Evolutionary conservation across 2,888 invertebrate species (phyloP).

Genomic region (Campoletis raptor): DNA sequence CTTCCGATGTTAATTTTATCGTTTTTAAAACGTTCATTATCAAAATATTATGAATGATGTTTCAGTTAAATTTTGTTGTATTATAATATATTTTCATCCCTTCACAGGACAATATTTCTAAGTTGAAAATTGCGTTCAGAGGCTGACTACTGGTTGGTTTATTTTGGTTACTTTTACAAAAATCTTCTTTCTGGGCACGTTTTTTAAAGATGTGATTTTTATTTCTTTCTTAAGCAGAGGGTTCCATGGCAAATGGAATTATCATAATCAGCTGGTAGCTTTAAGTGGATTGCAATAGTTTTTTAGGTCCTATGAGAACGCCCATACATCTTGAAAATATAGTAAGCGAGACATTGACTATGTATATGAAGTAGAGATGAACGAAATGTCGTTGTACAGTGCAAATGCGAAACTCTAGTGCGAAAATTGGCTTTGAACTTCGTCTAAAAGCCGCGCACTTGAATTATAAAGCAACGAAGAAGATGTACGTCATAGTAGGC

Average conservation of each 20-base stretch:
- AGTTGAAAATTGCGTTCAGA: no score
- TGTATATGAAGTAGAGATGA: conserved; percentile 18
- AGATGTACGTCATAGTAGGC: conserved; percentile 32
- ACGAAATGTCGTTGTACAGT: conserved; percentile 2
- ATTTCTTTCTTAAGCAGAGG: no score
- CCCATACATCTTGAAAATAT: not conserved
- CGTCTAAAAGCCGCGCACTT: conserved; percentile 52
- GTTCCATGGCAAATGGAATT: not conserved
- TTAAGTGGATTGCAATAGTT: not conserved
- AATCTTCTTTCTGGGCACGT: no score
- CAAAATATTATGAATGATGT: no score
- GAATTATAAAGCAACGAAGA: conserved; percentile 53
- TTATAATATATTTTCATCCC: no score
- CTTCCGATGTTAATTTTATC: no score
- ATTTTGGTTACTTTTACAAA: no score
- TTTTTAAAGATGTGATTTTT: no score
- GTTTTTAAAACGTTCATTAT: no score
- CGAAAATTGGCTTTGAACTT: conserved; percentile 70
- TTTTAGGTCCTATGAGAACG: not conserved
- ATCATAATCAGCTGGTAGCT: not conserved
- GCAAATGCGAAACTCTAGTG: conserved; percentile 37
- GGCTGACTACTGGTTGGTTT: no score
- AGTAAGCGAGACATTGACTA: conserved; percentile 27
- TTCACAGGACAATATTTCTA: no score
- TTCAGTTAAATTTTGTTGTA: no score